Evolutionary conservation across 2,797 vertebrate species (phyloP).

Genomic region (Microchirus variegatus): DNA sequence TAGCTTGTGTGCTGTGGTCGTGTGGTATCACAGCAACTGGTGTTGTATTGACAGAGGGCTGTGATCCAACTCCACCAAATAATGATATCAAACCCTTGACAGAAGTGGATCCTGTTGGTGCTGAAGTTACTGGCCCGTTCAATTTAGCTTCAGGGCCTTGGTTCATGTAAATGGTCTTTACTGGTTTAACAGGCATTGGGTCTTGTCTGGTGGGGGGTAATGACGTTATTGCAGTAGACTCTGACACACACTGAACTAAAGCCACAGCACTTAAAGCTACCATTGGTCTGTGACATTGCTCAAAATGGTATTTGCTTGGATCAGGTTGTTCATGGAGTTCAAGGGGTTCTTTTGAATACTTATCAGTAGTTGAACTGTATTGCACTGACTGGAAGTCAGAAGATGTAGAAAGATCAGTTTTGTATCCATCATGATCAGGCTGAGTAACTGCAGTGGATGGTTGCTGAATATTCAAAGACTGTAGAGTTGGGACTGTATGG

Average conservation of each 20-base stretch:
- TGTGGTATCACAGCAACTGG: slow-evolving; percentile 19
- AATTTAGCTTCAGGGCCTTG: slow-evolving; percentile 19
- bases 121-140: slow-evolving; percentile 25
- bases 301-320: slow-evolving; percentile 26
- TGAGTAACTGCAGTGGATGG: slow-evolving; percentile 8
- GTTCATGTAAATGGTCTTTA: slow-evolving; percentile 15
- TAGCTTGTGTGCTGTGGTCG: slow-evolving; percentile 7
- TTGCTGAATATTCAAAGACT: slow-evolving; percentile 20
- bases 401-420: slow-evolving; percentile 14
- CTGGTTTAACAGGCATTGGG: slow-evolving; percentile 4
- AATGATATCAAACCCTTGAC: slow-evolving; percentile 72
- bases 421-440: slow-evolving; percentile 11
- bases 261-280: slow-evolving; percentile 16
- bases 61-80: slow-evolving; percentile 56
- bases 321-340: slow-evolving; percentile 25
- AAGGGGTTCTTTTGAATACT: slow-evolving; percentile 26
- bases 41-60: slow-evolving; percentile 26
- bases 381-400: slow-evolving; percentile 14
- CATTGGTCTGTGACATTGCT: slow-evolving; percentile 29
- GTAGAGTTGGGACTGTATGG: slow-evolving; percentile 18
- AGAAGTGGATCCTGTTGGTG: slow-evolving; percentile 33
- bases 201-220: slow-evolving; percentile 28
- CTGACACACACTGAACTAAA: slow-evolving; percentile 36
- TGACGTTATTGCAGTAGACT: slow-evolving; percentile 12
- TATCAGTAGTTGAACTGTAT: neutral